Percentiles rank a stretch among this genome's conserved stretches.
phyloP scores from a whole-genome alignment of 2,113 vertebrate genomes.

The Oryzias javanicus region DNA sequence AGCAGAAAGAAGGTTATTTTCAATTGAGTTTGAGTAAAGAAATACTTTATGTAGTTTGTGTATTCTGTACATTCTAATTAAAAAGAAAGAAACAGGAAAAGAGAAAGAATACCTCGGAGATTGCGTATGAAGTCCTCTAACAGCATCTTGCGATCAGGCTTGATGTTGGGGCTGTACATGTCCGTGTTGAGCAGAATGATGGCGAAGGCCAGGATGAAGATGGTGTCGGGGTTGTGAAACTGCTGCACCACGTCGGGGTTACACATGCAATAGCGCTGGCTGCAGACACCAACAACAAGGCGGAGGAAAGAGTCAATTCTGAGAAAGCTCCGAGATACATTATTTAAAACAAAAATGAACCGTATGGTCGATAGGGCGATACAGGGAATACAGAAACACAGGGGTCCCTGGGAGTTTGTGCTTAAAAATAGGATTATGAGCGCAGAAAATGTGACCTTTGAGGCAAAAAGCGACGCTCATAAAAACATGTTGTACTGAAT shows the following conservation, averaged over 20 bases:
- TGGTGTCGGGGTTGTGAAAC: constrained; percentile 99
- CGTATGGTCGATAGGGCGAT: no score
- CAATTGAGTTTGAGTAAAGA: no score
- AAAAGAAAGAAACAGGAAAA: no score
- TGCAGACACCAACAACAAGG: constrained; percentile 51
- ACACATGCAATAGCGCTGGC: constrained; percentile 99
- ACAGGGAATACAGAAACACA: neutral
- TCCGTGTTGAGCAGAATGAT: constrained; percentile 98
- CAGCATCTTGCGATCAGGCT: constrained; percentile 98
- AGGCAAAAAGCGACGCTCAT: constrained; percentile 2
- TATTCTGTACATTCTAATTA: no score
- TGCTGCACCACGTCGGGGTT: constrained; percentile 98
- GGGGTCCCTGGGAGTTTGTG: no score
- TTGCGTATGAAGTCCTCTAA: constrained; percentile 98
- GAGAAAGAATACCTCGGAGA: constrained; percentile 81
- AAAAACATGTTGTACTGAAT: constrained; percentile 8
- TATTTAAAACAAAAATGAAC: no score
- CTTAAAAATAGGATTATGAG: no score
- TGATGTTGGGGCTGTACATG: constrained; percentile 99
- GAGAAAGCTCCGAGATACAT: no score
- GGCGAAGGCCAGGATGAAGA: constrained; percentile 98
- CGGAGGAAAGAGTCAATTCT: no score
- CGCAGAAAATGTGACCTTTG: neutral
- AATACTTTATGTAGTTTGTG: no score
- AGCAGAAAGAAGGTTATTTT: no score